phyloP scores from a whole-genome alignment of 2,888 invertebrate genomes.

The Drosophila fungiperda region DNA sequence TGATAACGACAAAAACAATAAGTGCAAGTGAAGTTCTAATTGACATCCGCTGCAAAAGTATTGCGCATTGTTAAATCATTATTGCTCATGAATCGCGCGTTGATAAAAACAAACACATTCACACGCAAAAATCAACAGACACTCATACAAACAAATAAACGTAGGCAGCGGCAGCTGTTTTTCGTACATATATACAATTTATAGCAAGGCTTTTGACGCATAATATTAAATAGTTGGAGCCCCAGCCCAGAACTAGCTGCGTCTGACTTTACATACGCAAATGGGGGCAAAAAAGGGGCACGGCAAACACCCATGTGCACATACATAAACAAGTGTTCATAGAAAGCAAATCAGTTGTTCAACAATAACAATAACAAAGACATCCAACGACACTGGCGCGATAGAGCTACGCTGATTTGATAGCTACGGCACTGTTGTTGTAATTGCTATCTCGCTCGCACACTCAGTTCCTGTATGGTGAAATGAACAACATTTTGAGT shows the following conservation, averaged over 20 bases:
- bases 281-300: slow-evolving; percentile 61
- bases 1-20: slow-evolving; percentile 5
- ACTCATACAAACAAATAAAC: background rate
- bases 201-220: slow-evolving; percentile 23
- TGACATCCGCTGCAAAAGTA: slow-evolving; percentile 33
- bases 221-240: slow-evolving; percentile 14
- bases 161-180: background rate
- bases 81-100: slow-evolving; percentile 27
- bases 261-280: slow-evolving; percentile 51
- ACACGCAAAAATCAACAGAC: background rate
- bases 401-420: slow-evolving; percentile 16
- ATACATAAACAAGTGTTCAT: slow-evolving; percentile 26
- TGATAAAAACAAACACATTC: slow-evolving; percentile 45
- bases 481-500: slow-evolving; percentile 8
- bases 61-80: slow-evolving; percentile 57
- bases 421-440: background rate
- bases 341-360: slow-evolving; percentile 12
- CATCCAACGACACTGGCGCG: background rate
- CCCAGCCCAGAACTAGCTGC: slow-evolving; percentile 49
- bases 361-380: slow-evolving; percentile 23
- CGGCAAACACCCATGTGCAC: slow-evolving; percentile 36
- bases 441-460: slow-evolving; percentile 24
- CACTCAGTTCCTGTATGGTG: slow-evolving; percentile 15
- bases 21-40: slow-evolving; percentile 37
- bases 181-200: slow-evolving; percentile 1